Evolutionary conservation across 2,888 invertebrate genomes (phyloP), one percentile per base, ranked within the genome.

Genomic region (Apodemia mormo): DNA sequence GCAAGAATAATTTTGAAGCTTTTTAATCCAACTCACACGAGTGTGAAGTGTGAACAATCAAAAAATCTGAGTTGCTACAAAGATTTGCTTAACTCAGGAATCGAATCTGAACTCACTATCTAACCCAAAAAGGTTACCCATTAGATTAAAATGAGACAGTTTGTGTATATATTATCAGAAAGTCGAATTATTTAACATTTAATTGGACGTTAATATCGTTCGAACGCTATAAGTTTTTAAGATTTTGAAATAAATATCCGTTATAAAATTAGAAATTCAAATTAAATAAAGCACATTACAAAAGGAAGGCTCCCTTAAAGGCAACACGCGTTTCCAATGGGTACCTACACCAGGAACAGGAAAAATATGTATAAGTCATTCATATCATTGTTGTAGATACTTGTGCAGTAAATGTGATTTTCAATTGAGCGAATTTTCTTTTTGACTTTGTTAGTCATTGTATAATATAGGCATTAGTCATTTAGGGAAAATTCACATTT

Each of bases 191-290:
- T 49, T 49, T 5, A 49, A 49, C 49, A 49, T 49, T 49, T 14
- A 49, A 49, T 49, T 49, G 5, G 12, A 1, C 14, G 49, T 49
- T 49, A 5, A 14, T 49, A 5, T 5, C 4, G 14, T 49, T 49
- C 45, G 1, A 61, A 33, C 58, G 1, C 29, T 61, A 12, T 30
- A 61, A 58, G 30, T 58, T 40, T 40, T 40, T 7, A 40, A 40
- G 45, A 49, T 10, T 61, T 30, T 33, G 33, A 10, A 61, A 61
- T 61, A 72, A 75, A 74, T 81, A 84, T 83, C 83, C 81, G 80
- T 80, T 49, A 49, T 49, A 77, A 80, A 84, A 88, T 87, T 85
- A 84, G 77, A 85, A 86, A 85, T 84, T 83, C 80, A 82, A 85
- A 86, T 82, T 78, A 82, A 49, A 49, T 49, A 49, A 90, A 90